Evolutionary conservation across 2,888 invertebrate genomes (phyloP), one percentile per base, ranked within the genome.

Genomic region (Drosophila parthenogenetica): DNA sequence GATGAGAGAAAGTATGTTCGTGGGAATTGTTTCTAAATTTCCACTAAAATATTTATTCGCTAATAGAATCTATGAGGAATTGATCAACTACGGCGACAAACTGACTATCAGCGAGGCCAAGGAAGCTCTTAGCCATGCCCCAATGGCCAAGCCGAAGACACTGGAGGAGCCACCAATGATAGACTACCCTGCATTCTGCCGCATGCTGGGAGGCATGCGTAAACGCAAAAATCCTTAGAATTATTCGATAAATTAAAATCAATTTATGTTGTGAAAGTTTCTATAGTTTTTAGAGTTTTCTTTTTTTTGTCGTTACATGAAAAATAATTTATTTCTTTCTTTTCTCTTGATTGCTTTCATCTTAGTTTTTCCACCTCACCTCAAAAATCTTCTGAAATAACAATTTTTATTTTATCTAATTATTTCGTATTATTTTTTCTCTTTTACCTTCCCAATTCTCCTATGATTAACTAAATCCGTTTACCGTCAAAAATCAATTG

Each of bases 51-150:
- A 4, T 5, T 16, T 0, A 7, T 29, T 2, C 14, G 25, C n/a
- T 22, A 17, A 40, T 53, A 95, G 95, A 85, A 94, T 95, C 77
- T 94, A 94, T 69, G 94, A 94, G 75, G 95, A 95, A 83, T 91
- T 95, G 45, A 94, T 94, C 93, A 94, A 94, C 7, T 94, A 93
- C 90, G 95, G 95, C 4, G 95, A 95, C 81, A 93, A 93, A 86
- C 94, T 95, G 87, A 94, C 94, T 0, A 93, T 93, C 48, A 93
- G 93, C 73, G 95, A 95, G 91, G 94, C 95, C 0, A 93, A 94
- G 70, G 93, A 94, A 76, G 95, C 95, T 0, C 90, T 95, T 13
- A 94, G 94, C 72, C 94, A 94, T 81, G 95, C 95, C 0, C 95
- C 95, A 0, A 90, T 93, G 58, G 92, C 93, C n/a, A 92, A 93